A percentile compares a stretch with the other conserved stretches of the same genome.
phyloP scores from a whole-genome alignment of 2,113 vertebrate species.

The Seriola rivoliana region DNA sequence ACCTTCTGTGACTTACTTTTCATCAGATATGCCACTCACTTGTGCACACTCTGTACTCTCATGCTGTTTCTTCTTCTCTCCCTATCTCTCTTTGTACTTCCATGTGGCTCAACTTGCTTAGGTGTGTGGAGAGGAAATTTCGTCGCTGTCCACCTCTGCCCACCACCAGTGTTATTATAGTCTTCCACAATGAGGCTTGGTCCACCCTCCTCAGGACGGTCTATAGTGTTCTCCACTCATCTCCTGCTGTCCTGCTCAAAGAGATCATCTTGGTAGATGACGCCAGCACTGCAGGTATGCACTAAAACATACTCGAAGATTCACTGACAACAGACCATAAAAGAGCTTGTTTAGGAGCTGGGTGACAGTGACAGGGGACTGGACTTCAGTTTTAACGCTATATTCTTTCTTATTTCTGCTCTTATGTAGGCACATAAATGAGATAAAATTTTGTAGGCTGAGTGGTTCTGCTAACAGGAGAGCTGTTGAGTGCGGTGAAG shows the following conservation, averaged over 20 bases:
- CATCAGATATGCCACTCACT: background rate
- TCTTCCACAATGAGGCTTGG: slow-evolving; percentile 96
- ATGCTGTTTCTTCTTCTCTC: background rate
- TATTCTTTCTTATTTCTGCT: background rate
- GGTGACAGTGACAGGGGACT: background rate
- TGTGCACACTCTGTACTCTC: background rate
- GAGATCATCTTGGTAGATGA: slow-evolving; percentile 96
- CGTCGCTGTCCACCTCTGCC: slow-evolving; percentile 90
- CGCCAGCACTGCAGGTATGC: slow-evolving; percentile 91
- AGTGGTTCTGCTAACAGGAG: background rate
- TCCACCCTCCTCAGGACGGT: slow-evolving; percentile 92
- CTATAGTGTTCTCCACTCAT: slow-evolving; percentile 92
- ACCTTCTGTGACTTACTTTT: slow-evolving; percentile 17
- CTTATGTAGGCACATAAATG: background rate
- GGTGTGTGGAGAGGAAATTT: slow-evolving; percentile 93
- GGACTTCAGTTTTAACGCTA: background rate
- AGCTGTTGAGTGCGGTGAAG: background rate
- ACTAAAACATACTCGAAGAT: background rate
- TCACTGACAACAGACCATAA: background rate
- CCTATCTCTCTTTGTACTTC: background rate
- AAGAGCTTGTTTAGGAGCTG: background rate
- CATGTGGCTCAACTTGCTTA: slow-evolving; percentile 45
- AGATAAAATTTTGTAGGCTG: background rate
- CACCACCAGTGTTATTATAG: slow-evolving; percentile 92
- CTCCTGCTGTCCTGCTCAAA: slow-evolving; percentile 89